These are phyloP conservation scores for Vireo griseus DNA, from an alignment of 2,797 vertebrate genomes.

Conservation along the genomic window DNA sequence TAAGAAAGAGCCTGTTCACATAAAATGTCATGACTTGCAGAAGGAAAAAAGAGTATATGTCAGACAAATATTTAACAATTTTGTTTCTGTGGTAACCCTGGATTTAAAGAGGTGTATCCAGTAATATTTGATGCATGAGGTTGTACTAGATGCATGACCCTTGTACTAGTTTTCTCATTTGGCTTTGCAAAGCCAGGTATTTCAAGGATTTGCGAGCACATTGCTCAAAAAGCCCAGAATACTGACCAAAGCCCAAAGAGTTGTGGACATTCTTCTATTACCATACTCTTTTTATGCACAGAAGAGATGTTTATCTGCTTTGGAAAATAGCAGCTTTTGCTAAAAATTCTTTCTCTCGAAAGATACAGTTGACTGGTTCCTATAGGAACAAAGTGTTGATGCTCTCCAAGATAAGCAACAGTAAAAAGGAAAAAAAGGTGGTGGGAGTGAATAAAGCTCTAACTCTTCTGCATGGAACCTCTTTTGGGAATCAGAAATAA, in stretches of 20 bases:
- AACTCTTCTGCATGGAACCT: not conserved
- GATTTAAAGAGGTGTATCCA: not conserved
- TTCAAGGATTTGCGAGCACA: not conserved
- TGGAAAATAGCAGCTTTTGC: not conserved
- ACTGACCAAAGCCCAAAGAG: not conserved
- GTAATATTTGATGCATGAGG: not conserved
- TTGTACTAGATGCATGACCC: no score
- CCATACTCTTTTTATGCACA: not conserved
- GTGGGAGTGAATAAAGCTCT: not conserved
- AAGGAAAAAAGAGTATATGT: not conserved
- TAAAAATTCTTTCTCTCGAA: not conserved
- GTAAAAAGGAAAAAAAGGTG: not conserved
- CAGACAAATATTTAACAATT: not conserved
- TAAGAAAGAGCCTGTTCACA: not conserved
- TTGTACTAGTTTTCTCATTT: not conserved
- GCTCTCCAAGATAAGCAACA: not conserved
- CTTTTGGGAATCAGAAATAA: not conserved
- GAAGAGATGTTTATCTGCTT: not conserved
- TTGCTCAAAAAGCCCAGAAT: not conserved
- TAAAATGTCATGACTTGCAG: not conserved
- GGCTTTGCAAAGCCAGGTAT: not conserved
- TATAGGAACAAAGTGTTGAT: not conserved
- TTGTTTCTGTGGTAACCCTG: not conserved
- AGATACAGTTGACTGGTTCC: not conserved
- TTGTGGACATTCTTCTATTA: not conserved